These are phyloP conservation scores for Ctenicera cuprea DNA, from an alignment of 2,888 invertebrate species.

Conservation along the genomic window DNA sequence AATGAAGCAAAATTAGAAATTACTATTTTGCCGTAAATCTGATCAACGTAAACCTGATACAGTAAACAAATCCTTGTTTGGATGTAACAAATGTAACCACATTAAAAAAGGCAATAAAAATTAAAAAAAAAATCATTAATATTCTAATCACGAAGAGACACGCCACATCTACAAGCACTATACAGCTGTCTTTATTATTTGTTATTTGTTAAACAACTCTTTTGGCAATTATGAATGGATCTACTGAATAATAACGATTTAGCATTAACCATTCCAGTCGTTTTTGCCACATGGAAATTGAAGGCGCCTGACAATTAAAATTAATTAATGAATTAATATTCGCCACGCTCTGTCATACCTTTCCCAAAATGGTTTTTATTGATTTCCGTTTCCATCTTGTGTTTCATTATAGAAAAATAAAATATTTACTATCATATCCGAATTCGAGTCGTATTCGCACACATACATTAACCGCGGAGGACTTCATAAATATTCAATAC, in stretches of 20 bases:
- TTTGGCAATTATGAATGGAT: constrained; percentile 7
- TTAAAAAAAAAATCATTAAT: constrained; percentile 1
- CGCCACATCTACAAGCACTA: neutral
- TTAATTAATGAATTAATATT: constrained; percentile 13
- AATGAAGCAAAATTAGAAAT: too few species aligned
- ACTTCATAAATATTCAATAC: constrained; percentile 41
- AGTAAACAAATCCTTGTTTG: too few species aligned
- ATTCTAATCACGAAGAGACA: constrained; percentile 6
- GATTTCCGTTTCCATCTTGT: neutral
- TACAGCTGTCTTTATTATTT: constrained; percentile 13
- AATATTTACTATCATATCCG: constrained; percentile 22
- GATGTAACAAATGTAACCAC: too few species aligned
- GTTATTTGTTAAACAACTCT: constrained; percentile 15
- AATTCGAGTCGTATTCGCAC: neutral
- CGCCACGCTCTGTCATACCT: neutral
- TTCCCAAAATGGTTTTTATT: neutral
- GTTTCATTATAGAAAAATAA: neutral
- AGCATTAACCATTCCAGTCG: too few species aligned
- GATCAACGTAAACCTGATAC: too few species aligned
- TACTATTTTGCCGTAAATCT: too few species aligned
- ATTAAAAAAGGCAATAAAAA: neutral
- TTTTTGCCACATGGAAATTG: too few species aligned
- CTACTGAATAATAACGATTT: neutral
- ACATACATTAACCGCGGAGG: constrained; percentile 9
- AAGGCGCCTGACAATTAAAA: too few species aligned